phyloP scores from a whole-genome alignment of 1,140 invertebrate species.

The Battus philenor region DNA sequence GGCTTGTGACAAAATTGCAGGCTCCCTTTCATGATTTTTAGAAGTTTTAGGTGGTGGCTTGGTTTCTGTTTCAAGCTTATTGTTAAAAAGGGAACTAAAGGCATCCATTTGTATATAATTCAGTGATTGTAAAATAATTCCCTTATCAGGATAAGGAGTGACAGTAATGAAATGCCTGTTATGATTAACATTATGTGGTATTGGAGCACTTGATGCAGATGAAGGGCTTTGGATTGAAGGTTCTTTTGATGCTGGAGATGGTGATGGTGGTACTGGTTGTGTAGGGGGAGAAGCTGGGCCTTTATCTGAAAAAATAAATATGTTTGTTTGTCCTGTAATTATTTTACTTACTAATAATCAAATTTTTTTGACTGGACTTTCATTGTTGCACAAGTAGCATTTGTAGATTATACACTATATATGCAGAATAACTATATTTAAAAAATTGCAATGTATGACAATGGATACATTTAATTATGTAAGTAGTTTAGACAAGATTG shows the following conservation, averaged over 20 bases:
- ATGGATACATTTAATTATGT: no score
- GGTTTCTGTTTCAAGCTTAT: conserved; percentile 24
- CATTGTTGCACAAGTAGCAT: no score
- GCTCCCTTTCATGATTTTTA: conserved; percentile 34
- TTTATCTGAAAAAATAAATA: conserved; percentile 36
- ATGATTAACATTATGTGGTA: conserved; percentile 35
- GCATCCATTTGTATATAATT: conserved; percentile 72
- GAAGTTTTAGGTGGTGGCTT: conserved; percentile 23
- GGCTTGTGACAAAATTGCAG: conserved; percentile 48
- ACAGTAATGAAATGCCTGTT: conserved; percentile 21
- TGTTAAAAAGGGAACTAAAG: conserved; percentile 55
- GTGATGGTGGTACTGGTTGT: no score
- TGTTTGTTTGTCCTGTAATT: no score
- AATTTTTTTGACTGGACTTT: no score
- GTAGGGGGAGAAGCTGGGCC: conserved; percentile 31
- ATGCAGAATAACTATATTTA: no score
- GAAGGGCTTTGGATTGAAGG: conserved; percentile 15
- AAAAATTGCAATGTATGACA: no score
- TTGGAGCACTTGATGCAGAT: conserved; percentile 21
- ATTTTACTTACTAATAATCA: no score
- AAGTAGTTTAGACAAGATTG: no score
- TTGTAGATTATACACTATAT: no score
- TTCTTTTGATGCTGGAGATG: conserved; percentile 10
- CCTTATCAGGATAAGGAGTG: conserved; percentile 59
- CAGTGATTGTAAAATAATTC: conserved; percentile 58